These are phyloP conservation scores for Drosophila cognata DNA, from an alignment of 2,888 invertebrate genomes.

Conservation along the genomic window DNA sequence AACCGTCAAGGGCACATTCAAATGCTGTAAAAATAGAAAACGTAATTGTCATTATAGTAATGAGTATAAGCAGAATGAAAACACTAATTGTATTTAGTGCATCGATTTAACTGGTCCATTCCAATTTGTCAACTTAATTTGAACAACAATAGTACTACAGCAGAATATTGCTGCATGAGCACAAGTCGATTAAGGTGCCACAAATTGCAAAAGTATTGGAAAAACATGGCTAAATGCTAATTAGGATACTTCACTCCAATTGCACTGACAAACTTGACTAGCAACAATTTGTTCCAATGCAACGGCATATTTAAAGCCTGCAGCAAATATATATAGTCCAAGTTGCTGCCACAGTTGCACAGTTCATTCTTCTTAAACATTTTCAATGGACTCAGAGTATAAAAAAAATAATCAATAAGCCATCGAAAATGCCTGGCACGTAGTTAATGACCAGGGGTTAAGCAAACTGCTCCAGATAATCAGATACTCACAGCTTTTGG, in stretches of 20 bases:
- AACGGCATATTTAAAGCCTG: too few species aligned
- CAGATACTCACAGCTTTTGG: conserved; percentile 71
- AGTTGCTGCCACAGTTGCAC: not conserved
- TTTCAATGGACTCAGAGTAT: not conserved
- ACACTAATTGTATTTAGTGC: not conserved
- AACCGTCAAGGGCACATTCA: too few species aligned
- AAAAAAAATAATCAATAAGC: not conserved
- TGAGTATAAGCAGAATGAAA: not conserved
- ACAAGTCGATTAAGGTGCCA: not conserved
- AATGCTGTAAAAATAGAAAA: not conserved
- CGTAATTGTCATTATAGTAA: not conserved
- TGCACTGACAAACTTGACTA: not conserved
- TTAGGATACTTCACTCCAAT: not conserved
- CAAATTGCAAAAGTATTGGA: not conserved
- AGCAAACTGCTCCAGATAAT: not conserved
- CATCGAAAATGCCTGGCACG: conserved; percentile 18
- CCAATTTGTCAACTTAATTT: not conserved
- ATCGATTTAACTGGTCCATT: not conserved
- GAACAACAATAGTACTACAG: not conserved
- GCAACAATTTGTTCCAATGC: not conserved
- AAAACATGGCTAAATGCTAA: not conserved
- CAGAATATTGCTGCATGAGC: not conserved
- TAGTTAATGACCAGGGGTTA: conserved; percentile 29
- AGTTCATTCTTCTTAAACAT: not conserved
- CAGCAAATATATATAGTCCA: not conserved